Conservation (phyloP, 2,797 vertebrate genomes). For the Gobio occitaniae region DNA sequence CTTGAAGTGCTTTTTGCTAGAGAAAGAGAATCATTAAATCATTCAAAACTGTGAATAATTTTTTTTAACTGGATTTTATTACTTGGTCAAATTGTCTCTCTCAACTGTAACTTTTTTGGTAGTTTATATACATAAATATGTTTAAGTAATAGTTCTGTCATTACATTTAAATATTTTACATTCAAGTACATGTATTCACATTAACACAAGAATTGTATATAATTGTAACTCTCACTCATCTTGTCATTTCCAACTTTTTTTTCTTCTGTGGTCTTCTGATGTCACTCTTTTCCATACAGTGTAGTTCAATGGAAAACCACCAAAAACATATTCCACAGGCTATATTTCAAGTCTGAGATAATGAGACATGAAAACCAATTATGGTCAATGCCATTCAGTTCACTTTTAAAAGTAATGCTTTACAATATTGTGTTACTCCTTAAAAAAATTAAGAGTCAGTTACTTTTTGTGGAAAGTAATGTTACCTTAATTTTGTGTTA, state of each 20-base stretch:
- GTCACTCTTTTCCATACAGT: not conserved
- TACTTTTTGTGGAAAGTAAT: too few species aligned
- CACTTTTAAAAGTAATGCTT: not conserved
- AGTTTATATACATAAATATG: not conserved
- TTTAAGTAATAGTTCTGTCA: not conserved
- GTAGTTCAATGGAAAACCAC: not conserved
- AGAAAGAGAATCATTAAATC: not conserved
- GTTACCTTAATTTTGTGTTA: too few species aligned
- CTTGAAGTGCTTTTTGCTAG: not conserved
- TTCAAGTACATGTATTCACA: not conserved
- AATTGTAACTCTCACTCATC: not conserved
- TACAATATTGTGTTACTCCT: too few species aligned
- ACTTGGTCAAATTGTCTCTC: not conserved
- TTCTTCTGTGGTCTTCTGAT: not conserved
- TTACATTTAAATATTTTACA: not conserved
- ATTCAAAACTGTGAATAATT: rapidly evolving
- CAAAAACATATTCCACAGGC: not conserved
- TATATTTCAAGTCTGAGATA: not conserved
- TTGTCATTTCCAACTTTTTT: not conserved
- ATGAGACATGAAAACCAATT: not conserved
- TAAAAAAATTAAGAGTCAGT: too few species aligned
- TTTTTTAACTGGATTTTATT: not conserved
- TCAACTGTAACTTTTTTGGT: not conserved
- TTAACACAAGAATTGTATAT: not conserved
- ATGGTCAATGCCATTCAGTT: not conserved